A percentile compares a stretch with the other conserved stretches of the same genome.
These are phyloP conservation scores for Trachemys scripta DNA, from an alignment of 2,113 vertebrate species.

Conservation along the genomic window DNA sequence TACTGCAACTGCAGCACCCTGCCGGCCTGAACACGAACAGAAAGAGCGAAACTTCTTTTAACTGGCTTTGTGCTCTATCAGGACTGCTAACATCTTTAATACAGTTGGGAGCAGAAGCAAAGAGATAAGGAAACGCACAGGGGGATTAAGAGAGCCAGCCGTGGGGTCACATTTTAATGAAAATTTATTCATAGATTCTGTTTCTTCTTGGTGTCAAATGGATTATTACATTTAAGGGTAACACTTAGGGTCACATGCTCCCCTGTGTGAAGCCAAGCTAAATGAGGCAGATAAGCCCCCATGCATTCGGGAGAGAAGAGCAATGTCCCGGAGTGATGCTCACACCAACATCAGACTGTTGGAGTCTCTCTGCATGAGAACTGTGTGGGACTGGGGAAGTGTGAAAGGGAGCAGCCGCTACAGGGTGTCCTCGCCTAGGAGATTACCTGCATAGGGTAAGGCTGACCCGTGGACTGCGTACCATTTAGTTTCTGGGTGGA, in stretches of 20 bases:
- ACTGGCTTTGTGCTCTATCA: background rate
- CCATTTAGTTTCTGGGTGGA: background rate
- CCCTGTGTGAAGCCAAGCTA: background rate
- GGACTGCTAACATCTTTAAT: background rate
- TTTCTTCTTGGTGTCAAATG: background rate
- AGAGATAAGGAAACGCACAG: background rate
- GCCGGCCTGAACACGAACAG: background rate
- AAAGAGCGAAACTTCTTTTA: background rate
- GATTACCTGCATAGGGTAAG: background rate
- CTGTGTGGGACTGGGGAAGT: background rate
- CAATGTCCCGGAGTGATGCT: fast-evolving
- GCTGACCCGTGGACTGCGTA: background rate
- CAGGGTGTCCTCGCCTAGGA: background rate
- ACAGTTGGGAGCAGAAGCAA: background rate
- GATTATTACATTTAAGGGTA: slow-evolving; percentile 10
- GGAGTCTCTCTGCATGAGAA: background rate
- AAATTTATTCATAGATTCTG: slow-evolving; percentile 44
- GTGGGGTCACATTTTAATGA: slow-evolving; percentile 50
- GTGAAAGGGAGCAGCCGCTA: background rate
- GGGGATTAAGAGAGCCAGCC: slow-evolving; percentile 1
- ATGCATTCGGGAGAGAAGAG: background rate
- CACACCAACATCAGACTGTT: background rate
- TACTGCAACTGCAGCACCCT: background rate
- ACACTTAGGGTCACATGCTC: background rate
- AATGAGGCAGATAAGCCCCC: background rate